phyloP scores from a whole-genome alignment of 1,140 invertebrate genomes.

The Psilanteris sp. region DNA sequence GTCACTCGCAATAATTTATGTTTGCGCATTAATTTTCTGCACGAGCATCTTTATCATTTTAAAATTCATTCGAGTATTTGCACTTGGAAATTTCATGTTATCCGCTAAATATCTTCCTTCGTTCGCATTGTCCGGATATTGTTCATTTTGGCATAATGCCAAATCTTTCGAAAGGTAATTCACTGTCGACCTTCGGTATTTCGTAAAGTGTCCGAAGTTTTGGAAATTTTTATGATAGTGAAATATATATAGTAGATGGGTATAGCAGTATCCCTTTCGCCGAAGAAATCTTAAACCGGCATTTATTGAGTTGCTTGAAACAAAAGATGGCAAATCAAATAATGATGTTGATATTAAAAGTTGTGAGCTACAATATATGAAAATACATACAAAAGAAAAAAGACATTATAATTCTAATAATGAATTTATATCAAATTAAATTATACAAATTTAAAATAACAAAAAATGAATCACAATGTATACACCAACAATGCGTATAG shows the following conservation, averaged over 20 bases:
- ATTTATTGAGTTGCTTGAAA: slow-evolving; percentile 39
- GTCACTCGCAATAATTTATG: slow-evolving; percentile 10
- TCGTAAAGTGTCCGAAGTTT: slow-evolving; percentile 47
- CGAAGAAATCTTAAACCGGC: slow-evolving; percentile 1
- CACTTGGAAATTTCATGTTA: slow-evolving; percentile 44
- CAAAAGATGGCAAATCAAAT: slow-evolving; percentile 10
- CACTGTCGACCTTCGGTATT: slow-evolving; percentile 60
- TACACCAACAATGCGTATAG: no score
- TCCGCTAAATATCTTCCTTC: slow-evolving; percentile 62
- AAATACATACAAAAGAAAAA: no score
- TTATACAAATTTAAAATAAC: no score
- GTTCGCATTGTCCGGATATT: slow-evolving; percentile 65
- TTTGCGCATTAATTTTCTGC: slow-evolving; percentile 28
- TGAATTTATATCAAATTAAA: no score
- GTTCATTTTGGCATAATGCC: slow-evolving; percentile 68
- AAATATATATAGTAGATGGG: no score
- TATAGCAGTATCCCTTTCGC: no score
- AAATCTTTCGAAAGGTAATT: slow-evolving; percentile 69
- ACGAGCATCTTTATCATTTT: slow-evolving; percentile 29
- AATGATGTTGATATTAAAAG: slow-evolving; percentile 30
- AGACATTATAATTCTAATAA: no score
- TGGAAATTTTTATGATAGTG: slow-evolving; percentile 46
- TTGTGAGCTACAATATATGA: no score
- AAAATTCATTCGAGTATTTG: slow-evolving; percentile 45
- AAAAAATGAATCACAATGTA: no score